phyloP scores from a whole-genome alignment of 2,888 invertebrate species.

The Sclerodermus sp. region DNA sequence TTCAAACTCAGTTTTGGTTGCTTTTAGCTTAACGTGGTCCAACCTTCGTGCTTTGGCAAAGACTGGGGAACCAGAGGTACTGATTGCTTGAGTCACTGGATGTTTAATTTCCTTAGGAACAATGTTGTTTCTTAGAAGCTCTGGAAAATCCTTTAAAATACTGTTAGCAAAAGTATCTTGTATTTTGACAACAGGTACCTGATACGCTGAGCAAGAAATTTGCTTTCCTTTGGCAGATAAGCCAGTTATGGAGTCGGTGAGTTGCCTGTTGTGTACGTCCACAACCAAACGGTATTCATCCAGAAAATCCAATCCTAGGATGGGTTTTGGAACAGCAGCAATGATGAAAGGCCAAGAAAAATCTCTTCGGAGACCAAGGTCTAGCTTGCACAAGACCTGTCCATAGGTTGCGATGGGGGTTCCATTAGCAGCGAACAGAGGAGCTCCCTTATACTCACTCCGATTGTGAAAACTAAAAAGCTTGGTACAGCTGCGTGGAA shows the following conservation, averaged over 20 bases:
- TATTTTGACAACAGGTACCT: too few species aligned
- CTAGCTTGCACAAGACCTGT: not conserved
- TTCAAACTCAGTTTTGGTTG: conserved; percentile 37
- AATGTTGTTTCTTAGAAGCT: too few species aligned
- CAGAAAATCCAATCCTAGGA: not conserved
- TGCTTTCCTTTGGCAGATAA: too few species aligned
- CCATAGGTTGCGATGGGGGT: conserved; percentile 2
- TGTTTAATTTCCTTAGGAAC: conserved; percentile 8
- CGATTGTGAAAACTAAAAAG: too few species aligned
- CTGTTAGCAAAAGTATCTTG: too few species aligned
- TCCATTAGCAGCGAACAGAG: conserved; percentile 1
- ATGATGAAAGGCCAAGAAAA: not conserved
- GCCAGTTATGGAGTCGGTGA: too few species aligned
- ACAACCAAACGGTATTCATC: not conserved
- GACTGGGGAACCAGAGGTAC: conserved; percentile 40
- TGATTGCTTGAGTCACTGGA: conserved; percentile 28
- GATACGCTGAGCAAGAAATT: too few species aligned
- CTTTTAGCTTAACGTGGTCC: conserved; percentile 30
- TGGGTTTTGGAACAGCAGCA: not conserved
- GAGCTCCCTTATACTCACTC: too few species aligned
- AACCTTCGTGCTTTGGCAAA: conserved; percentile 33
- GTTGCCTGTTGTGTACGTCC: not conserved
- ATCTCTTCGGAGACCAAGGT: not conserved
- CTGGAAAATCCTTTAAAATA: too few species aligned
- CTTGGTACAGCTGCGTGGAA: too few species aligned